A percentile compares a stretch with the other conserved stretches of the same genome.
phyloP scores from a whole-genome alignment of 2,797 vertebrate species.

The Ctenosaura bakeri region DNA sequence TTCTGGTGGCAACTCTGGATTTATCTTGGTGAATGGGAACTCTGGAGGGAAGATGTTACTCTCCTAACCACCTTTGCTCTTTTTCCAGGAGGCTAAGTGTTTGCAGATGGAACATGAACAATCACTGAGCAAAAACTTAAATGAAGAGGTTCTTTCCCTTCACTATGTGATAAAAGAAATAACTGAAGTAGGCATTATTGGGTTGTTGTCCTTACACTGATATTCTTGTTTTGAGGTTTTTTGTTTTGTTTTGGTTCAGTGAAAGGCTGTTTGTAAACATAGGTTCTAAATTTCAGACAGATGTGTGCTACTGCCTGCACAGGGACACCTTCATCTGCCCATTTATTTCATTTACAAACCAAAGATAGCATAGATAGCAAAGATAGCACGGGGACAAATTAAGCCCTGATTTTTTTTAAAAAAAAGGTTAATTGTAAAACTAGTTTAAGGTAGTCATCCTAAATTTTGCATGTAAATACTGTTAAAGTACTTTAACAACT shows the following conservation, averaged over 20 bases:
- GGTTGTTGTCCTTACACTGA: conserved; percentile 1
- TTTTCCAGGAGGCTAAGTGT: conserved; percentile 74
- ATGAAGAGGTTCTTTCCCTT: conserved; percentile 77
- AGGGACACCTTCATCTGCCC: neutral
- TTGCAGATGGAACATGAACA: conserved; percentile 74
- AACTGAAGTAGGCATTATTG: conserved; percentile 70
- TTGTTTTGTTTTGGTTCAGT: neutral
- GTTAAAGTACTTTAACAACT: neutral
- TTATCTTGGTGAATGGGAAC: neutral
- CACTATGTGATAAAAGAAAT: conserved; percentile 77
- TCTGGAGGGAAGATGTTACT: conserved; percentile 41
- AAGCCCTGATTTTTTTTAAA: neutral
- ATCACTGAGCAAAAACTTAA: conserved; percentile 69
- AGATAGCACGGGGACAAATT: neutral
- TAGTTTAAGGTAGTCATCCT: neutral
- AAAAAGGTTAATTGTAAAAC: neutral
- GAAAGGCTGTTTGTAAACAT: neutral
- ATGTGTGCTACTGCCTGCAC: neutral
- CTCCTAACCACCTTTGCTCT: conserved; percentile 34
- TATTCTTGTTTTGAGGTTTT: neutral
- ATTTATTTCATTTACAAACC: neutral
- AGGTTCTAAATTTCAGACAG: neutral
- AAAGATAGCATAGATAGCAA: neutral
- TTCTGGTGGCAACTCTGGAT: neutral
- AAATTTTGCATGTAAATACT: neutral